These are phyloP conservation scores for Vidua chalybeata DNA, from an alignment of 2,113 vertebrate species.

Conservation along the genomic window DNA sequence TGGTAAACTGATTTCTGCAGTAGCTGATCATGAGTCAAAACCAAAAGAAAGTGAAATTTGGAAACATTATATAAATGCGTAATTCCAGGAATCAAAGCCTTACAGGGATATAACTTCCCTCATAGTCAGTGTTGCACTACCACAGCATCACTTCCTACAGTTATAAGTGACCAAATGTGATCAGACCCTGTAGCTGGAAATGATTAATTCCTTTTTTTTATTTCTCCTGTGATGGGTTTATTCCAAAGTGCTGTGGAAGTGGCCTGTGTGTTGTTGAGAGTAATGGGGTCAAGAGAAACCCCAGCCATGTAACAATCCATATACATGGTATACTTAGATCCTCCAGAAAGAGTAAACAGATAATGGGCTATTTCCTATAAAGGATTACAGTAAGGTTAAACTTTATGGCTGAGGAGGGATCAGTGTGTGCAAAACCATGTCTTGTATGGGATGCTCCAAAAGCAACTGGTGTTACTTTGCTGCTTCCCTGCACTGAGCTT, in stretches of 20 bases:
- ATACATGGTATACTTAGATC: not conserved
- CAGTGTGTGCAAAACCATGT: not conserved
- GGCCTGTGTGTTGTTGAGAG: not conserved
- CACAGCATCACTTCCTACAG: not conserved
- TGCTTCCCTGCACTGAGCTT: not conserved
- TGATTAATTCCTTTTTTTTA: not conserved
- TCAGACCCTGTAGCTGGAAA: not conserved
- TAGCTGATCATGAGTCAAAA: slow-evolving; percentile 8
- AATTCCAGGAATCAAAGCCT: not conserved
- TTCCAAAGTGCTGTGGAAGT: not conserved
- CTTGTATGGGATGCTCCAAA: not conserved
- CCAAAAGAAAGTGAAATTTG: not conserved
- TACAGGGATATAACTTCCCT: not conserved
- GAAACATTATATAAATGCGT: not conserved
- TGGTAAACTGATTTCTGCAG: slow-evolving; percentile 4
- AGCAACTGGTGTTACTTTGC: not conserved
- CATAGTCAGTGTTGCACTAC: not conserved
- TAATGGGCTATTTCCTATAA: not conserved
- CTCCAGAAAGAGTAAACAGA: not conserved
- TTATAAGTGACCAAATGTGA: not conserved
- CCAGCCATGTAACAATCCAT: not conserved
- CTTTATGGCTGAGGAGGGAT: not conserved
- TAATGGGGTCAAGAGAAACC: not conserved
- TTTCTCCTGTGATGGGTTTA: not conserved
- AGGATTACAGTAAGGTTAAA: not conserved